These are phyloP conservation scores for Gandaritis pyraliata DNA, from an alignment of 2,888 invertebrate species.

Conservation along the genomic window DNA sequence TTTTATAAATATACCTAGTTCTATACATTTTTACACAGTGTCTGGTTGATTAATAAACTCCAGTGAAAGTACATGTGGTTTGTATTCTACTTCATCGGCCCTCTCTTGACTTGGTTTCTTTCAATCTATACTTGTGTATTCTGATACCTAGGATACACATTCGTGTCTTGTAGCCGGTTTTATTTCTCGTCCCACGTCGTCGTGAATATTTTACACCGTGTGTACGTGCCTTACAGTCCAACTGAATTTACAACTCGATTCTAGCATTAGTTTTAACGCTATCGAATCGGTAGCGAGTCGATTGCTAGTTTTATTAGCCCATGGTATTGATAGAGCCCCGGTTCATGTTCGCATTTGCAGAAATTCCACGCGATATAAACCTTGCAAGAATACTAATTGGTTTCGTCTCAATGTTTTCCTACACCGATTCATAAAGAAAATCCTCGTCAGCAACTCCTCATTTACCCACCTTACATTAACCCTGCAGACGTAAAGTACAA, in stretches of 20 bases:
- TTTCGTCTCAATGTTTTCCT: too few relatives aligned
- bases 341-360: too few relatives aligned
- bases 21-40: too few relatives aligned
- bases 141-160: constrained; percentile 35
- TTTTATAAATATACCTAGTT: too few relatives aligned
- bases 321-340: too few relatives aligned
- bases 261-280: constrained; percentile 16
- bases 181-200: constrained; percentile 53
- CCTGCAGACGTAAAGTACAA: constrained; percentile 28
- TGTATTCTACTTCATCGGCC: too few relatives aligned
- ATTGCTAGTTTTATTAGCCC: too few relatives aligned
- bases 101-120: too few relatives aligned
- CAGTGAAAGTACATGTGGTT: too few relatives aligned
- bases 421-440: constrained; percentile 1
- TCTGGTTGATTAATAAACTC: too few relatives aligned
- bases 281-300: background rate
- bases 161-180: constrained; percentile 46
- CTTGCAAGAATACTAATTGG: too few relatives aligned
- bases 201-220: constrained; percentile 61
- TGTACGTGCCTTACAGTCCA: constrained; percentile 46
- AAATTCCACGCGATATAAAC: too few relatives aligned
- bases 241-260: constrained; percentile 46
- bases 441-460: constrained; percentile 35
- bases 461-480: constrained; percentile 36
- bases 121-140: constrained; percentile 20